These are phyloP conservation scores for Spea multiplicata DNA, from an alignment of 2,113 vertebrate genomes.

Conservation along the genomic window DNA sequence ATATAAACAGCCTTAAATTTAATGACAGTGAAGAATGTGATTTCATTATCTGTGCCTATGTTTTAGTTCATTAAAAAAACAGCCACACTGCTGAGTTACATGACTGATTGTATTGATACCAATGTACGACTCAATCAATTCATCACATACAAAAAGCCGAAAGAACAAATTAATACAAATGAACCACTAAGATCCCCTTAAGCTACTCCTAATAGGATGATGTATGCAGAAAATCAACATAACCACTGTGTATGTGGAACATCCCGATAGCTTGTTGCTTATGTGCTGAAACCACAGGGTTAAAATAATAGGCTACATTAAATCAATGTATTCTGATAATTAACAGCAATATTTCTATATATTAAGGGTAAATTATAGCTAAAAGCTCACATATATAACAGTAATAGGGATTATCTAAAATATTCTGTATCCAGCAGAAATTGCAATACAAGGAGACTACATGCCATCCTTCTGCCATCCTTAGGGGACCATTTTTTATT, in stretches of 20 bases:
- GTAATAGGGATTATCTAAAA: no score
- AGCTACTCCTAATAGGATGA: conserved; percentile 41
- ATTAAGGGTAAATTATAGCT: no score
- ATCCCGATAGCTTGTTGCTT: conserved; percentile 8
- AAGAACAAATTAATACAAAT: conserved; percentile 46
- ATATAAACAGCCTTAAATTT: conserved; percentile 31
- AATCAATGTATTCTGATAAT: no score
- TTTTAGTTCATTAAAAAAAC: conserved; percentile 47
- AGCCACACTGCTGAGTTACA: conserved; percentile 34
- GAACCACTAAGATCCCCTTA: conserved; percentile 36
- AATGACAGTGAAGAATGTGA: conserved; percentile 45
- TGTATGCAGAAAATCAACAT: conserved; percentile 40
- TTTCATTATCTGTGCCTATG: conserved; percentile 44
- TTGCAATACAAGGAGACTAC: no score
- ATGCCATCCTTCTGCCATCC: no score
- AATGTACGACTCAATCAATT: conserved; percentile 45
- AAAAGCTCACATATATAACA: no score
- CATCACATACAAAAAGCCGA: conserved; percentile 36
- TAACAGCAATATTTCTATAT: no score
- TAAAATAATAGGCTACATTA: not conserved
- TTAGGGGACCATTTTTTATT: no score
- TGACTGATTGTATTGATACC: conserved; percentile 47
- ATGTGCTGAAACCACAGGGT: not conserved
- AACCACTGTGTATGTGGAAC: conserved; percentile 23
- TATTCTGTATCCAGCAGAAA: no score